Percentiles rank a stretch among this genome's conserved stretches.
phyloP scores from a whole-genome alignment of 2,113 vertebrate genomes.

The Chaenocephalus aceratus region DNA sequence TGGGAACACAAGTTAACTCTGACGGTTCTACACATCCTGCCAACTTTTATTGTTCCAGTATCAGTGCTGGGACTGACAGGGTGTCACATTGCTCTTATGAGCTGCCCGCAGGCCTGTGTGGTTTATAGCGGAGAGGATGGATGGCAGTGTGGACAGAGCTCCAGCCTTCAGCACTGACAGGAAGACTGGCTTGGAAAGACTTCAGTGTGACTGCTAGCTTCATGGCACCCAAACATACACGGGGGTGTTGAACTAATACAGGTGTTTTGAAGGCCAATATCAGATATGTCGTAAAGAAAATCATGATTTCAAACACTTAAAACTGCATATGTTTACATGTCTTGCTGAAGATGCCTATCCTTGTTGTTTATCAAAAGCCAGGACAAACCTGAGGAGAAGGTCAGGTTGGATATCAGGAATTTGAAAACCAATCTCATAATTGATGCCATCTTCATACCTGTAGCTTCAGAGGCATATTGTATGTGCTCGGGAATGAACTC shows the following conservation, averaged over 20 bases:
- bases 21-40: conserved; percentile 1
- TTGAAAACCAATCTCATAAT: background rate
- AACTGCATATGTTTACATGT: background rate
- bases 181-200: conserved; percentile 2
- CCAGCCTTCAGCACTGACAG: conserved; percentile 26
- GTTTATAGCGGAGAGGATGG: conserved; percentile 39
- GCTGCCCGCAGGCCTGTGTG: conserved; percentile 42
- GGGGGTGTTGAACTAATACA: background rate
- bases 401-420: background rate
- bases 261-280: background rate
- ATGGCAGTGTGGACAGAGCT: conserved; percentile 55
- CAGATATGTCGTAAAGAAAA: background rate
- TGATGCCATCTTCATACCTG: background rate
- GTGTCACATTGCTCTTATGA: conserved; percentile 60
- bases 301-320: background rate
- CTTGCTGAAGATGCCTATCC: background rate
- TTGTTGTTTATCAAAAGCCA: too few relatives aligned
- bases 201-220: background rate
- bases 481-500: too few relatives aligned
- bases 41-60: conserved; percentile 5
- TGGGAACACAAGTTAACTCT: background rate
- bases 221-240: conserved; percentile 8
- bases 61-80: conserved; percentile 64
- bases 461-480: background rate
- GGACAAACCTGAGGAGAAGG: background rate